Evolutionary conservation across 2,113 vertebrate genomes (phyloP).

Genomic region (Plotosus lineatus): DNA sequence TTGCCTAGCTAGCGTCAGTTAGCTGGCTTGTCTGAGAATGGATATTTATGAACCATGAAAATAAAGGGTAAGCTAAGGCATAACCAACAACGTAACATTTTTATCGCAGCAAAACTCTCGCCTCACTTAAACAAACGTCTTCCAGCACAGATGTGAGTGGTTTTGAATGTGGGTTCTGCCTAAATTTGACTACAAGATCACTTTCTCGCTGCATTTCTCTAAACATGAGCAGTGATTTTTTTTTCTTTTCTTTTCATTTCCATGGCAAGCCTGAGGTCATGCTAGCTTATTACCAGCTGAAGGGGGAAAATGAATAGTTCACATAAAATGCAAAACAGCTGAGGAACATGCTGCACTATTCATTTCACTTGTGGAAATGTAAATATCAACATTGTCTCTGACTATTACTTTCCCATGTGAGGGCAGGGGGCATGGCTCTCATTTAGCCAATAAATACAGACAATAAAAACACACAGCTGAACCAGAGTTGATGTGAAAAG

Average conservation of each 20-base stretch:
- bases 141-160: conserved; percentile 11
- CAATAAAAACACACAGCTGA: conserved; percentile 9
- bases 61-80: conserved; percentile 21
- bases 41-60: background rate
- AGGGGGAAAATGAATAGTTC: conserved; percentile 36
- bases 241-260: conserved; percentile 41
- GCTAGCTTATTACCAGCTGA: conserved; percentile 34
- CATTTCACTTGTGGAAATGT: conserved; percentile 8
- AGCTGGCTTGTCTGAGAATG: background rate
- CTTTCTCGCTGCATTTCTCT: conserved; percentile 26
- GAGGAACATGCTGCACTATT: conserved; percentile 37
- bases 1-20: too few species aligned
- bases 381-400: conserved; percentile 6
- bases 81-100: background rate
- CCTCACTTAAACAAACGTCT: conserved; percentile 27
- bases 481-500: conserved; percentile 7
- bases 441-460: conserved; percentile 18
- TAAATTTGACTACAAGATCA: background rate
- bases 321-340: conserved; percentile 47
- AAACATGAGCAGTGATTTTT: conserved; percentile 35
- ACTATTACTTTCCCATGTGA: conserved; percentile 1
- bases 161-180: conserved; percentile 26
- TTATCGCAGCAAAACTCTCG: background rate
- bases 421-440: background rate
- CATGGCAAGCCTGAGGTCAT: conserved; percentile 34